Percentiles rank a stretch among this genome's conserved stretches.
phyloP scores from a whole-genome alignment of 2,797 vertebrate species.

The Sebastolobus alascanus region DNA sequence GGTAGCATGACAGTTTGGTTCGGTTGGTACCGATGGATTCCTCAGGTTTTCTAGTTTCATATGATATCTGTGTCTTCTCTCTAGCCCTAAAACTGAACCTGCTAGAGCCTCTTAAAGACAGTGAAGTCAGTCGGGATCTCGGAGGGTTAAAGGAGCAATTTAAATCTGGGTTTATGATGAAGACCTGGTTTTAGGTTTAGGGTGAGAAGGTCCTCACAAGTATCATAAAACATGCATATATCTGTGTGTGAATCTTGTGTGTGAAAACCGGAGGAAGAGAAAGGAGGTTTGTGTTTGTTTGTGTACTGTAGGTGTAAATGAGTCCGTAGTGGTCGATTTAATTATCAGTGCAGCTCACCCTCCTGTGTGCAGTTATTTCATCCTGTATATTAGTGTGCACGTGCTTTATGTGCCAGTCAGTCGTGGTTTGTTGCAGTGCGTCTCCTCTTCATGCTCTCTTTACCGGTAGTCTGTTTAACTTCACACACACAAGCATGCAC shows the following conservation, averaged over 20 bases:
- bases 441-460: not conserved
- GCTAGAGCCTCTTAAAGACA: too few relatives aligned
- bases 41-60: too few relatives aligned
- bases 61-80: too few relatives aligned
- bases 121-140: too few relatives aligned
- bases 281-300: too few relatives aligned
- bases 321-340: constrained; percentile 9
- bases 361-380: not conserved
- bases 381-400: not conserved
- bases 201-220: constrained; percentile 4
- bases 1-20: too few relatives aligned
- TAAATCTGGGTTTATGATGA: not conserved
- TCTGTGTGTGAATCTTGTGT: not conserved
- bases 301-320: too few relatives aligned
- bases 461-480: constrained; percentile 30
- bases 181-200: not conserved
- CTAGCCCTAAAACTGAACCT: too few relatives aligned
- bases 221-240: not conserved
- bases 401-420: not conserved
- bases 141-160: constrained; percentile 2
- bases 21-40: too few relatives aligned
- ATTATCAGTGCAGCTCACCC: not conserved
- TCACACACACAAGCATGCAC: constrained; percentile 1
- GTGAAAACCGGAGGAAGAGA: not conserved
- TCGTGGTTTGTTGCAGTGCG: constrained; percentile 9